Base-by-base conservation (phyloP, 2,888 invertebrate genomes). In the Drosophila putrida region DNA sequence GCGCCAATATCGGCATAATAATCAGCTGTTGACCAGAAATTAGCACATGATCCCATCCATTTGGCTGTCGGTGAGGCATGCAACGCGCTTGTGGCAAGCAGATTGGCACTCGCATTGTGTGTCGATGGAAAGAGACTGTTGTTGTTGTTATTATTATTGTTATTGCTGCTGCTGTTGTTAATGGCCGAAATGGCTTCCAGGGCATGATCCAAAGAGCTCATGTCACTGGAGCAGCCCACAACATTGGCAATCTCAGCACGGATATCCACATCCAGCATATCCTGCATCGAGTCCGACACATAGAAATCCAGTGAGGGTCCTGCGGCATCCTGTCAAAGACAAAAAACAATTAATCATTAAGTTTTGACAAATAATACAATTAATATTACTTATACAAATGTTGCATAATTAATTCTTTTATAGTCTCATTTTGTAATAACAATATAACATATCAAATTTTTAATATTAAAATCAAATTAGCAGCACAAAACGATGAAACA, bases 201-300 rank as follows among this genome's bases (percentile, higher is more conserved):
- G 1, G 88, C 80, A 62, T 92, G 89, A 62, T 92, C 92, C 20
- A 94, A 88, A 0, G 93, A 93, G 63, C 94, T 93, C 89, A 95
- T 94, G 87, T 95, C 95, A 88, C 95, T 95, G 75, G 95, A 94
- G 70, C 95, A 95, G 68, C 96, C 95, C 50, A 96, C 95, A 64
- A 96, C 95, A 59, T 95, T 95, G 72, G 96, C 97, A 82, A 97
- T 96, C 93, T 97, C 97, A 78, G 95, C 95, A 91, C 97, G 96
- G 72, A 98, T 97, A 91, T 97, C 98, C 92, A 96, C 96, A 90
- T 97, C 97, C 76, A 98, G 94, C 96, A 97, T 97, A 90, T 98
- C 97, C 92, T 97, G 97, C 89, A 97, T 94, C 54, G 97, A 96
- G 91, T 95, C 95, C 35, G 95, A 94, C 90, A 95, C 94, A 85